Percentiles rank a stretch among this genome's conserved stretches.
Conservation (phyloP, 2,113 vertebrate genomes). For the Elgaria multicarinata region DNA sequence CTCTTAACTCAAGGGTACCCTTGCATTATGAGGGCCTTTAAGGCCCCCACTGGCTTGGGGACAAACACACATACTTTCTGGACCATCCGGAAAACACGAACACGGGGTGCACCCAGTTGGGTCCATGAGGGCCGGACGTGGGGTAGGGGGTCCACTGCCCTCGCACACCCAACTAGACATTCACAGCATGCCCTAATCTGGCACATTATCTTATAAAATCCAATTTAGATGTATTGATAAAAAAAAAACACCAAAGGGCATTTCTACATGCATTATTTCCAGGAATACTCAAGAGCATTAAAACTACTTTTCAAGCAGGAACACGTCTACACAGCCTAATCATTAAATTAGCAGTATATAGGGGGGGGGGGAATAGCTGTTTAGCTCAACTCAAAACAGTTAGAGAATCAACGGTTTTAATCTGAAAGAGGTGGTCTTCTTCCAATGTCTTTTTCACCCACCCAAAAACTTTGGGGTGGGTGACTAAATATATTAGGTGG, state of each 20-base stretch:
- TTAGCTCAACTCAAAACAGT: slow-evolving; percentile 4
- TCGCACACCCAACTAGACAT: no score
- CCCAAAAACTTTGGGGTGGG: neutral
- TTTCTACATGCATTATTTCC: neutral
- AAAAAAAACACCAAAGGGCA: neutral
- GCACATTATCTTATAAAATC: neutral
- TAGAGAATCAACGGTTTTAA: slow-evolving; percentile 6
- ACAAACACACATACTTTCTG: no score
- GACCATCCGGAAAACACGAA: no score
- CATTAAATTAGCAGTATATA: slow-evolving; percentile 24
- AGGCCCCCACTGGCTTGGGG: no score
- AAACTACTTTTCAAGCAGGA: slow-evolving; percentile 2
- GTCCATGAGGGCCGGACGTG: no score
- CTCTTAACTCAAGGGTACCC: no score
- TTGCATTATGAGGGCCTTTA: no score
- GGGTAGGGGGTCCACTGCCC: no score
- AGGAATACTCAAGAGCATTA: neutral
- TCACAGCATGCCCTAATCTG: no score
- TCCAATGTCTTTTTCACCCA: neutral
- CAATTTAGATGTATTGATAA: neutral
- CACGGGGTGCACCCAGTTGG: no score
- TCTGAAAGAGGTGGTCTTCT: slow-evolving; percentile 2
- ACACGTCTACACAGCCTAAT: neutral
- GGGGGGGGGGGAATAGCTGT: neutral
- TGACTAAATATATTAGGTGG: slow-evolving; percentile 12